A percentile compares a stretch with the other conserved stretches of the same genome.
These are phyloP conservation scores for Cistogaster globosa DNA, from an alignment of 2,888 invertebrate species.

Conservation along the genomic window DNA sequence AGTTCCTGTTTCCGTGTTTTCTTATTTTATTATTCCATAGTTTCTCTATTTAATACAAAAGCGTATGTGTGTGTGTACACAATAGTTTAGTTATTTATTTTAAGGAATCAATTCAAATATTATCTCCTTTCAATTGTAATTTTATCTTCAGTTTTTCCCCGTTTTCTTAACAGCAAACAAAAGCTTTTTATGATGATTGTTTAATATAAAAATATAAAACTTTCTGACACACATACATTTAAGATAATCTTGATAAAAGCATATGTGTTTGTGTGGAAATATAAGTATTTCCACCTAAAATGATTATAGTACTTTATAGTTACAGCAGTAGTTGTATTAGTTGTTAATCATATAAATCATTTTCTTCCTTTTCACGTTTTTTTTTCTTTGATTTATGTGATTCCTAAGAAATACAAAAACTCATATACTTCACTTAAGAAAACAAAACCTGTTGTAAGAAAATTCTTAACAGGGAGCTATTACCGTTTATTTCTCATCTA, in stretches of 20 bases:
- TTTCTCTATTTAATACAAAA: conserved; percentile 40
- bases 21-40: conserved; percentile 78
- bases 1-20: conserved; percentile 73
- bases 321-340: conserved; percentile 25
- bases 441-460: neutral
- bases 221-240: neutral
- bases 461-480: conserved; percentile 36
- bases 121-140: conserved; percentile 48
- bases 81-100: conserved; percentile 22
- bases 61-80: neutral
- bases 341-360: conserved; percentile 76
- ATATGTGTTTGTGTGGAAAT: conserved; percentile 28
- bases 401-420: conserved; percentile 71
- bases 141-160: conserved; percentile 4
- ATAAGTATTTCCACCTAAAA: conserved; percentile 27
- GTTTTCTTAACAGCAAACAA: conserved; percentile 40
- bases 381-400: conserved; percentile 81
- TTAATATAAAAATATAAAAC: conserved; percentile 40
- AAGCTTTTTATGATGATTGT: conserved; percentile 68
- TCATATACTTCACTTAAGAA: neutral
- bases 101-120: conserved; percentile 61
- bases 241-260: conserved; percentile 58
- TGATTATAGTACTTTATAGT: conserved; percentile 1
- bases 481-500: conserved; percentile 54
- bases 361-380: conserved; percentile 37